Evolutionary conservation across 1,140 invertebrate genomes (phyloP).

Genomic region (Bombus pascuorum): DNA sequence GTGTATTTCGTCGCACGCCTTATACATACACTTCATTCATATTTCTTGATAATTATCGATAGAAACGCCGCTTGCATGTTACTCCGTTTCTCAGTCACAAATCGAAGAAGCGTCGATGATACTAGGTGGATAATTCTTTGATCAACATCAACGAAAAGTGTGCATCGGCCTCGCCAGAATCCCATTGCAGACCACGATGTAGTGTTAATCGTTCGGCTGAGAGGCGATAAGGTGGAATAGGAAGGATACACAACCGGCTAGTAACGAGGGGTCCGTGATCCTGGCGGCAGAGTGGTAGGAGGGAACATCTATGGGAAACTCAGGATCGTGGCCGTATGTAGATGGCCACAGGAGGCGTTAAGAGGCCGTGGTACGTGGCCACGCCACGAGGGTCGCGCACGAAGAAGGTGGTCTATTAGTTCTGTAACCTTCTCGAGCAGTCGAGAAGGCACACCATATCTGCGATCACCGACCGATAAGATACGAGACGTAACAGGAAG

Average conservation of each 20-base stretch:
- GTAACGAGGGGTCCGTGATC: constrained; percentile 65
- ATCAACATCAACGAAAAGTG: constrained; percentile 30
- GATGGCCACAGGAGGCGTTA: constrained; percentile 71
- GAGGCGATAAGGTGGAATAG: constrained; percentile 63
- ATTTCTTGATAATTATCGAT: not conserved
- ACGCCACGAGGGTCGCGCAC: constrained; percentile 62
- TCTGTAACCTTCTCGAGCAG: constrained; percentile 64
- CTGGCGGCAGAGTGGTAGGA: constrained; percentile 46
- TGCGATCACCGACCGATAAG: constrained; percentile 73
- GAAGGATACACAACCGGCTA: constrained; percentile 54
- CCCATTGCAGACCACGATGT: constrained; percentile 30
- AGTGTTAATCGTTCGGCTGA: constrained; percentile 56
- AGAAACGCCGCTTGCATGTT: not conserved
- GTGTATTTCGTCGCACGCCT: not conserved
- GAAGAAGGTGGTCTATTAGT: constrained; percentile 76
- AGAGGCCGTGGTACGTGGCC: constrained; percentile 60
- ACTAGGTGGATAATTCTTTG: not conserved
- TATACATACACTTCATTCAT: too few species aligned
- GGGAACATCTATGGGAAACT: constrained; percentile 70
- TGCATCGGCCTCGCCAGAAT: constrained; percentile 8
- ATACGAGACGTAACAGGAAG: constrained; percentile 67
- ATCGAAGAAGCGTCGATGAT: not conserved
- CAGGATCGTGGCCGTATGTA: constrained; percentile 72
- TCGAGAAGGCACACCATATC: constrained; percentile 68
- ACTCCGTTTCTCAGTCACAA: too few species aligned